A percentile compares a stretch with the other conserved stretches of the same genome.
Conservation (phyloP, 2,113 vertebrate genomes). For the Raphicerus campestris region DNA sequence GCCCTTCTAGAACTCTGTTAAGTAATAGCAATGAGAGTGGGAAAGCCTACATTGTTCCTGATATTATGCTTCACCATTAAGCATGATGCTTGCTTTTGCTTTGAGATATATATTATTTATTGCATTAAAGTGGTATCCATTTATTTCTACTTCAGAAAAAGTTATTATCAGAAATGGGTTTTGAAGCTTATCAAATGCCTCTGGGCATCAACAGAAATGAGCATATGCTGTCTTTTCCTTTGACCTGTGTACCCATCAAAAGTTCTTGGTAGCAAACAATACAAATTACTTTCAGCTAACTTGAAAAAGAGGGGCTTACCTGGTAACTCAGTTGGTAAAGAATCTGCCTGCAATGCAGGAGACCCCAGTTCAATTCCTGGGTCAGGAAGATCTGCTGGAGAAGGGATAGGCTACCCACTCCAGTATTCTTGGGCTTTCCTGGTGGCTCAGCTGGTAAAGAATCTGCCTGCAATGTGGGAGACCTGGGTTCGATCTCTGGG, state of each 20-base stretch:
- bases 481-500: background rate
- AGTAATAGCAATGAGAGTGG: background rate
- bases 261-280: background rate
- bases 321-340: background rate
- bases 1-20: background rate
- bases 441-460: background rate
- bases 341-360: background rate
- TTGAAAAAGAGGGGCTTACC: background rate
- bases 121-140: slow-evolving; percentile 57
- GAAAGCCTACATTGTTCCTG: background rate
- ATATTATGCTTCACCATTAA: slow-evolving; percentile 35
- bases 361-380: background rate
- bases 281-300: background rate
- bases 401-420: background rate
- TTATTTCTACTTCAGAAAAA: slow-evolving; percentile 38
- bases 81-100: background rate
- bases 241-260: background rate
- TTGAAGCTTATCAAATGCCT: slow-evolving; percentile 24
- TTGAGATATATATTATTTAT: slow-evolving; percentile 71
- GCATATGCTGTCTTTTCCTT: background rate
- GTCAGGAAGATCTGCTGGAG: background rate
- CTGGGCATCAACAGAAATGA: background rate
- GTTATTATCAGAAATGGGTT: slow-evolving; percentile 39
- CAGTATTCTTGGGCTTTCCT: background rate
- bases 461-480: background rate